A percentile compares a stretch with the other conserved stretches of the same genome.
Evolutionary conservation across 2,888 invertebrate species (phyloP).

Genomic region (Cepaea hortensis): DNA sequence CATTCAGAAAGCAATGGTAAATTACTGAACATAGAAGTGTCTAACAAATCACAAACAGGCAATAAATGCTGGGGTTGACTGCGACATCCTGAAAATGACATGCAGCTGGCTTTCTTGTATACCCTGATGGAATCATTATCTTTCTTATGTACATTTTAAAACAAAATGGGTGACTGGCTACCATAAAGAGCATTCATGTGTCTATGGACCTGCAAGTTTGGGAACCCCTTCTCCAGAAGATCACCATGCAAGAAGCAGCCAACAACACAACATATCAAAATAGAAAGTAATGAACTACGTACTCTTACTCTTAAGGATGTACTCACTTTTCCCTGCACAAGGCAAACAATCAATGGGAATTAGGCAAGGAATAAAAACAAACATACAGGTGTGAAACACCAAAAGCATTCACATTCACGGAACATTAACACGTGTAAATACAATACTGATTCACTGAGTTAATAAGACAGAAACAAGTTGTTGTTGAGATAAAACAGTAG

Average conservation of each 20-base stretch:
- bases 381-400: conserved; percentile 10
- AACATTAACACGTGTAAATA: background rate
- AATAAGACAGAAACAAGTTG: no score
- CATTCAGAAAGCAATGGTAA: no score
- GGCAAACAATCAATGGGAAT: conserved; percentile 3
- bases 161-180: no score
- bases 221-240: background rate
- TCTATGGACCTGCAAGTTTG: background rate
- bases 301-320: conserved; percentile 39
- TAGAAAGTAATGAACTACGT: background rate
- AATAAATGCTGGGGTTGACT: no score
- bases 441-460: background rate
- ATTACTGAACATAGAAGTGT: no score
- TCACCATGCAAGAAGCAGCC: background rate
- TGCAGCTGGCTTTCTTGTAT: no score
- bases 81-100: no score
- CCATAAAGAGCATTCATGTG: no score
- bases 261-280: conserved; percentile 29
- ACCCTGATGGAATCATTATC: no score
- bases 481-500: no score
- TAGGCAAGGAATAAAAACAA: background rate
- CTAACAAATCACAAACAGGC: no score
- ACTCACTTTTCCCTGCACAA: conserved; percentile 46
- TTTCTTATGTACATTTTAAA: no score
- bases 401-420: background rate